These are phyloP conservation scores for Spermophilus dauricus DNA, from an alignment of 2,113 vertebrate species.

Conservation along the genomic window DNA sequence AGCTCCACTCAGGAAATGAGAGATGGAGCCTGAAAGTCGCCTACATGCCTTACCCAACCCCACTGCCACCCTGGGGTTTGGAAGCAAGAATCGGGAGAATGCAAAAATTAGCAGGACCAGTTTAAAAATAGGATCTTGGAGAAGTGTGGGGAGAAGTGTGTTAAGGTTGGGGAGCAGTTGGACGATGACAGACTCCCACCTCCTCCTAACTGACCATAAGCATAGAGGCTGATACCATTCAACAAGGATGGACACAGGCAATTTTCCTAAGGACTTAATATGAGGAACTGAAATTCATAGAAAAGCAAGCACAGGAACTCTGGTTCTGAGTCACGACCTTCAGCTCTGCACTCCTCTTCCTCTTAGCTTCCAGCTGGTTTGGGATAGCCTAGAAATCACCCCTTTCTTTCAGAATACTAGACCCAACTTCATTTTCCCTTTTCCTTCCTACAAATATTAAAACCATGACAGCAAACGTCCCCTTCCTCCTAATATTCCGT, in stretches of 20 bases:
- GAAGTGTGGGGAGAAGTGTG: not conserved
- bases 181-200: not conserved
- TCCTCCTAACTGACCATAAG: not conserved
- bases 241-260: not conserved
- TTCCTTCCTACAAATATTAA: not conserved
- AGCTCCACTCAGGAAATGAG: conserved; percentile 6
- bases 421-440: not conserved
- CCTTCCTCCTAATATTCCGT: not conserved
- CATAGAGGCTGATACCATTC: not conserved
- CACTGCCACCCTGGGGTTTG: not conserved
- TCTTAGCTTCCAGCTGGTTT: not conserved
- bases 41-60: not conserved
- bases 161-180: not conserved
- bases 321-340: not conserved
- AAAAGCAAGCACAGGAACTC: not conserved
- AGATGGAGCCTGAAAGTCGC: not conserved
- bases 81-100: not conserved
- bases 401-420: conserved; percentile 23
- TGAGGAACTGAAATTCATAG: not conserved
- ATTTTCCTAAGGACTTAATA: not conserved
- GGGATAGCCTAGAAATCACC: too few relatives aligned
- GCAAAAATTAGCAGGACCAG: not conserved
- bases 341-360: not conserved
- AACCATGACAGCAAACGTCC: not conserved
- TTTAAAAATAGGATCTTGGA: conserved; percentile 33